A percentile compares a stretch with the other conserved stretches of the same genome.
Conservation (phyloP, 2,797 vertebrate species). For the Cossypha polioptera region DNA sequence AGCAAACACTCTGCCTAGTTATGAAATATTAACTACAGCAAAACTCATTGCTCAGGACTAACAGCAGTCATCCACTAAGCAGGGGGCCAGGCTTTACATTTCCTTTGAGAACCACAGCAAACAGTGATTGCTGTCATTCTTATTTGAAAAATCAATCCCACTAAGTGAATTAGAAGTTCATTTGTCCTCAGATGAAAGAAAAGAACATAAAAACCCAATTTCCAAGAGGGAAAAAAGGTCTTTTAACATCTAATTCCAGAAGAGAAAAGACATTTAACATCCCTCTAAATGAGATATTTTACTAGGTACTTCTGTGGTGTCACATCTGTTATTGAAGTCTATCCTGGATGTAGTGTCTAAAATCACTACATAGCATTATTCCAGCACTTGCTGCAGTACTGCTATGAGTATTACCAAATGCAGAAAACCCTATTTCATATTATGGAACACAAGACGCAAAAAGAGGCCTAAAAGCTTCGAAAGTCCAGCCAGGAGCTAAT, state of each 20-base stretch:
- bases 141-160: background rate
- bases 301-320: background rate
- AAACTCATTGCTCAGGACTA: background rate
- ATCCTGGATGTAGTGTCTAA: background rate
- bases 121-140: accelerated
- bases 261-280: background rate
- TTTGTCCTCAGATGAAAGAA: background rate
- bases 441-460: background rate
- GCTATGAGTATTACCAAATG: background rate
- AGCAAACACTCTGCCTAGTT: background rate
- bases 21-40: background rate
- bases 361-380: background rate
- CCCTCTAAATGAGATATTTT: background rate
- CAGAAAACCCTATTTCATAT: background rate
- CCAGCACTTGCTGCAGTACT: background rate
- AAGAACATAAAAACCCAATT: background rate
- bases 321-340: background rate
- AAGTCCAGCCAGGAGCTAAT: background rate
- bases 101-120: background rate
- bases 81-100: background rate
- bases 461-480: background rate
- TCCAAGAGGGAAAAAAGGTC: background rate
- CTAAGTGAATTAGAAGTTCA: background rate
- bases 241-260: background rate
- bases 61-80: background rate